Conservation (phyloP, 2,113 vertebrate species). For the Bufo bufo region DNA sequence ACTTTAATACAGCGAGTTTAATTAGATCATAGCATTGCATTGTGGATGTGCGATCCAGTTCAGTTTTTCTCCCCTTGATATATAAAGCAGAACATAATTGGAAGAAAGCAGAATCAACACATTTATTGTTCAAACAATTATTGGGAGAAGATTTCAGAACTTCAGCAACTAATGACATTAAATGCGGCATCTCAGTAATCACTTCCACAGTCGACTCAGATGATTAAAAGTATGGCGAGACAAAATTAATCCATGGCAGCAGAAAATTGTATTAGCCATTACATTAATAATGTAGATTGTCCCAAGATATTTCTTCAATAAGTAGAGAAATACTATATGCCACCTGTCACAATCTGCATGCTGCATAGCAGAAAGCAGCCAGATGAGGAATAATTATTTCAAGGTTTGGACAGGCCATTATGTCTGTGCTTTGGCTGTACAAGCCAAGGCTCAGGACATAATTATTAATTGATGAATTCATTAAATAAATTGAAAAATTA, state of each 20-base stretch:
- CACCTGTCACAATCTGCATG: constrained; percentile 9
- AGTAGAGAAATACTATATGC: neutral
- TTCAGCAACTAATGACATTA: constrained; percentile 36
- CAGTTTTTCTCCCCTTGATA: too few species aligned
- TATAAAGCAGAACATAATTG: constrained; percentile 21
- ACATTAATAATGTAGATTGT: constrained; percentile 35
- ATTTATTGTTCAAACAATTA: constrained; percentile 42
- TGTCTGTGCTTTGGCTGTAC: neutral
- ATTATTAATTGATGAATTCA: neutral
- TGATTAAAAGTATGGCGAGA: constrained; percentile 30
- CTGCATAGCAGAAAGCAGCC: neutral
- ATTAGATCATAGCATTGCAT: too few species aligned
- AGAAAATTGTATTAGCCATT: constrained; percentile 40
- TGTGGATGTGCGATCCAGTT: too few species aligned
- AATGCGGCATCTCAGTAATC: constrained; percentile 25
- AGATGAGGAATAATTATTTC: constrained; percentile 19
- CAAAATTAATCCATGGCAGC: constrained; percentile 23
- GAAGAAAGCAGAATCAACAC: constrained; percentile 28
- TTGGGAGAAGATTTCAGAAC: constrained; percentile 10
- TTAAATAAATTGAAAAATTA: constrained; percentile 5
- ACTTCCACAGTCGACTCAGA: neutral
- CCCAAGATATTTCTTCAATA: constrained; percentile 32
- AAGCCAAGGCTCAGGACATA: neutral
- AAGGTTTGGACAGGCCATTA: constrained; percentile 4
- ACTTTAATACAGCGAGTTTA: too few species aligned